Base-by-base conservation (phyloP, 2,888 invertebrate genomes). In the Listrodromus nycthemerus region DNA sequence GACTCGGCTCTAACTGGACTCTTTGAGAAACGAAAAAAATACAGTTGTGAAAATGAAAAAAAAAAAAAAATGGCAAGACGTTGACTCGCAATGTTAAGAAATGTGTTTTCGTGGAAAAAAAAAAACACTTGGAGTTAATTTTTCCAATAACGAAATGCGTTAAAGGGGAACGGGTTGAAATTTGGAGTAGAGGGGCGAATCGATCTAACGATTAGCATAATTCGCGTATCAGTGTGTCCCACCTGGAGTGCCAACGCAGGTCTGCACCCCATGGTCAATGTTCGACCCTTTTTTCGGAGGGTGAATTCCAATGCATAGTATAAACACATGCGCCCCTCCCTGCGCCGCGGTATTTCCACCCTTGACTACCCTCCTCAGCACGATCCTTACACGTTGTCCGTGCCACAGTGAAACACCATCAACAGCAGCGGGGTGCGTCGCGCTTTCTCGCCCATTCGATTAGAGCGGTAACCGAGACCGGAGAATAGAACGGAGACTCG, bases 171-270 rank as follows among this genome's bases (percentile, higher is more conserved):
- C 19, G 65, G 73, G 37, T n/a, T 61, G 16, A 16, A 61, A 2
- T 5, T 27, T 4, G 55, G 27, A 33, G 52, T 61, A 33, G 33
- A 74, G 76, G 66, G 52, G 73, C 48, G 55, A 85, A 80, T 66
- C 86, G 86, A 89, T 85, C 76, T 83, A 83, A 87, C 85, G 87
- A 92, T 92, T 92, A 92, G 77, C 91, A 92, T 92, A 92, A 92
- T 92, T 92, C 89, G 88, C 90, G 86, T 89, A 91, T 83, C 83
- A 75, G 79, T 85, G 91, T 90, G 88, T 90, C 85, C 90, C 91
- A 92, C 91, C 91, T 92, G 91, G 91, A 89, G 87, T 79, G 88
- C 86, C 83, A 52, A 45, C 41, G 16, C 41, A 82, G 82, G 80
- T 52, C 80, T 50, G 55, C 85, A 87, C 86, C 89, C 89, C 87